Evolutionary conservation across 2,888 invertebrate genomes (phyloP), one percentile per base, ranked within the genome.

Genomic region (Acleris emargana): DNA sequence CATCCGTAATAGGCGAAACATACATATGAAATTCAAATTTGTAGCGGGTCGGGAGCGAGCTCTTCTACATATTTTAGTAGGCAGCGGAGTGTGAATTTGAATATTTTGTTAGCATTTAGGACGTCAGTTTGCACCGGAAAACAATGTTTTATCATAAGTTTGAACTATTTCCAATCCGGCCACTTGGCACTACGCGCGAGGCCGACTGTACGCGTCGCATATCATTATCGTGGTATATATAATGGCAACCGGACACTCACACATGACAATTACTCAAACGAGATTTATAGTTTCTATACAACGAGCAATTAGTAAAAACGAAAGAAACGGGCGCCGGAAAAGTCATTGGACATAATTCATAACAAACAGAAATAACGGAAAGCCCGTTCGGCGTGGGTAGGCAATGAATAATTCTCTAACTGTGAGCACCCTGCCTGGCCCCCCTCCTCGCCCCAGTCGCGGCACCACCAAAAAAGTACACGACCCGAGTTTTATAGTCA

Each of bases 11-110:
- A 91, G 90, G 87, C 82, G 89, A 90, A 91, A 90, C 91, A 91
- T 91, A 90, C 89, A 89, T 90, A 91, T 91, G 91, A 92, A 91
- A 91, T 92, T 92, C 89, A 92, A 91, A 92, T 92, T 91, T 89
- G 89, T 88, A 88, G 84, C 87, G 87, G 85, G 84, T 78, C 86
- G 86, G 89, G 85, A 89, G 87, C 88, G 83, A 83, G 86, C 88
- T 89, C 87, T 83, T 89, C 89, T 91, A 86, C 90, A 92, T 92
- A 89, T 91, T 92, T 92, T 89, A 92, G 88, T 88, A 91, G 87
- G 89, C 91, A 90, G 84, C 89, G 86, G 89, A 89, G 91, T 91
- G 91, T 89, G 89, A 91, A 91, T 92, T 91, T 91, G 88, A 91
- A 89, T 91, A 89, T 91, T 91, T 92, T 90, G 90, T 92, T 89